A percentile compares a stretch with the other conserved stretches of the same genome.
Conservation (phyloP, 64 coral and sea anemone species). For the Dendrophyllia cribrosa region DNA sequence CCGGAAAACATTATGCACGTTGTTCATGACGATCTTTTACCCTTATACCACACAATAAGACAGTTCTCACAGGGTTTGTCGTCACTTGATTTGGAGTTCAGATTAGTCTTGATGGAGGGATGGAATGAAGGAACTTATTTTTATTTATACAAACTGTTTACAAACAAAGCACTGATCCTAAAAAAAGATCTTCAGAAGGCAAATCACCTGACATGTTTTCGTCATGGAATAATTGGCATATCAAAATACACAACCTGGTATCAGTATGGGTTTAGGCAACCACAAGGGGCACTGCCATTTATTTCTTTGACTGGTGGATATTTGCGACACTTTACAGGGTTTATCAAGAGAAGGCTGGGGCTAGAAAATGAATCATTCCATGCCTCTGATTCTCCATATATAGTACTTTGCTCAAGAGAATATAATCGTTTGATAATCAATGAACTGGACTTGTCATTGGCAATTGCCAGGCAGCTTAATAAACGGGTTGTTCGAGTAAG, state of each 20-base stretch:
- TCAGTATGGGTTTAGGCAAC: conserved; percentile 89
- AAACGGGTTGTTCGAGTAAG: conserved; percentile 80
- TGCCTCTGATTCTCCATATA: conserved; percentile 23
- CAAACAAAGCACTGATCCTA: conserved; percentile 46
- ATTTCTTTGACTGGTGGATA: conserved; percentile 60
- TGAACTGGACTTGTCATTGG: conserved; percentile 79
- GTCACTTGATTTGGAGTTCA: conserved; percentile 54
- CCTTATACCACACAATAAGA: conserved; percentile 80
- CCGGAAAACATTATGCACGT: conserved; percentile 97
- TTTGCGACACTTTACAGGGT: conserved; percentile 80
- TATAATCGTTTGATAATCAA: conserved; percentile 90
- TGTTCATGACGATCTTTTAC: conserved; percentile 94
- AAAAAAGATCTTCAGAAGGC: conserved; percentile 57
- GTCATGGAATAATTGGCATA: conserved; percentile 83
- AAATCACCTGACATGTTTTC: conserved; percentile 85
- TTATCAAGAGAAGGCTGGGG: conserved; percentile 68
- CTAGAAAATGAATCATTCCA: not conserved
- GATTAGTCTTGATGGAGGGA: conserved; percentile 90
- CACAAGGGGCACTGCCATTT: conserved; percentile 70
- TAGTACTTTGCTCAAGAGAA: conserved; percentile 85
- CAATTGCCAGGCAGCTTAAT: conserved; percentile 78
- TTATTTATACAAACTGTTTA: conserved; percentile 85
- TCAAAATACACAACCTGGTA: conserved; percentile 98
- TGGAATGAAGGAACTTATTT: conserved; percentile 74
- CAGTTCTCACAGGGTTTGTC: conserved; percentile 48